phyloP scores from a whole-genome alignment of 1,140 invertebrate genomes.

The Megalonaias nervosa region DNA sequence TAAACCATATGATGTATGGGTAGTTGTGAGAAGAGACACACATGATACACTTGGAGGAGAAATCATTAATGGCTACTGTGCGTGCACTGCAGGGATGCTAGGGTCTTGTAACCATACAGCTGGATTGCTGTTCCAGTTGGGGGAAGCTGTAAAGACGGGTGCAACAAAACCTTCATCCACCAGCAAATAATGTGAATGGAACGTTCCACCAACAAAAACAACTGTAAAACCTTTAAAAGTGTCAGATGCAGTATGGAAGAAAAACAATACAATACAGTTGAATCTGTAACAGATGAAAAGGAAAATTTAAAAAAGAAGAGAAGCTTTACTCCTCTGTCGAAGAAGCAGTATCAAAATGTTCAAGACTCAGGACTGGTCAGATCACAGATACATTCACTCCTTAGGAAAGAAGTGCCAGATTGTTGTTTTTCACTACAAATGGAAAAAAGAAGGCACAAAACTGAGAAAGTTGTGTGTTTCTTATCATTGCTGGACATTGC shows the following conservation, averaged over 20 bases:
- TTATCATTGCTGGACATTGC: too few relatives aligned
- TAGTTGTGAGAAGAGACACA: constrained; percentile 4
- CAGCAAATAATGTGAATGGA: neutral
- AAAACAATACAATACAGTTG: neutral
- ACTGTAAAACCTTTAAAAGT: neutral
- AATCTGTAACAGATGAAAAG: too few relatives aligned
- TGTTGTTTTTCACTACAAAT: too few relatives aligned
- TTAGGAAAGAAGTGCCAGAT: too few relatives aligned
- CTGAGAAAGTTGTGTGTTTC: too few relatives aligned
- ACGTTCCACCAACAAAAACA: neutral
- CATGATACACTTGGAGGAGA: constrained; percentile 1
- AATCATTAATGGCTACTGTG: constrained; percentile 19
- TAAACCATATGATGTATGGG: constrained; percentile 25
- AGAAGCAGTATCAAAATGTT: too few relatives aligned
- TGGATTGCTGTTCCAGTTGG: neutral
- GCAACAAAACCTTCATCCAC: neutral
- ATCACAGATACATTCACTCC: too few relatives aligned
- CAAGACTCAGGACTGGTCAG: too few relatives aligned
- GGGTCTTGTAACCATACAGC: constrained; percentile 11
- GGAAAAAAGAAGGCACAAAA: too few relatives aligned
- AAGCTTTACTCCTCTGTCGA: too few relatives aligned
- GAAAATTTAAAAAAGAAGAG: too few relatives aligned
- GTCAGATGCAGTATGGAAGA: neutral
- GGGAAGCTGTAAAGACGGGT: neutral
- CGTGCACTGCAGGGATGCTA: constrained; percentile 16